Evolutionary conservation across 2,113 vertebrate genomes (phyloP), one percentile per base, ranked within the genome.

Genomic region (Todiramphus saurophagus): DNA sequence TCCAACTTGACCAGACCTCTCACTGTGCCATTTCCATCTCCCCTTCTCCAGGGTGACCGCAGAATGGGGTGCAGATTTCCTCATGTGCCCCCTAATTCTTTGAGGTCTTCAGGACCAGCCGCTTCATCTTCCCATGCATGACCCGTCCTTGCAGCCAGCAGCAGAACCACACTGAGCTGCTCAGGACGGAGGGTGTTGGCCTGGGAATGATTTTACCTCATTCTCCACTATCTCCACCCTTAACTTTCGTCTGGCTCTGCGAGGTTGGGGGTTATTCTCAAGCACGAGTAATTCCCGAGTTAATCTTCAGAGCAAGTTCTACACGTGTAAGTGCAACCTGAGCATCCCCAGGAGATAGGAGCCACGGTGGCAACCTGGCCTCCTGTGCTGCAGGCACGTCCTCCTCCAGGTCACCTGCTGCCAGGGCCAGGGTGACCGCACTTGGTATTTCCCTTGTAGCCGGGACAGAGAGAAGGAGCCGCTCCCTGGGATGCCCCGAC

Each of bases 281-380:
- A 24, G n/a, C 5, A 16, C 5, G 7, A n/a, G 18, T 11, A 3
- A 21, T 16, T 31, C 5, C 56, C 33, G 23, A 27, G 18, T 28
- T 87, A 13, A 24, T 18, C 56, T 33, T 46, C 2, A 1, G 85
- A 12, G 27, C 37, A 7, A 15, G 43, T n/a, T 12, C 6, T 9
- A 1, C 4, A 1, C 2, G 8, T 10, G n/a, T 16, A 3, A 35
- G 10, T 8, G 2, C 5, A 9, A 6, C 53, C 35, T 35, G 18
- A 43, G n/a, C n/a, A 7, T 31, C 50, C 67, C 27, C 7, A 6
- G 43, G 53, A 66, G 43, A 41, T 48, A 11, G 0, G 62, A 13
- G 69, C 82, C 10, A 8, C 11, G 7, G 50, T 2, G 33, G 48
- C 82, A 39, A 27, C 82, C 48, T 39, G 3, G n/a, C 21, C 59